Percentiles rank a stretch among this genome's conserved stretches.
phyloP scores from a whole-genome alignment of 2,797 vertebrate species.

The Amblyopsis hoosieri region DNA sequence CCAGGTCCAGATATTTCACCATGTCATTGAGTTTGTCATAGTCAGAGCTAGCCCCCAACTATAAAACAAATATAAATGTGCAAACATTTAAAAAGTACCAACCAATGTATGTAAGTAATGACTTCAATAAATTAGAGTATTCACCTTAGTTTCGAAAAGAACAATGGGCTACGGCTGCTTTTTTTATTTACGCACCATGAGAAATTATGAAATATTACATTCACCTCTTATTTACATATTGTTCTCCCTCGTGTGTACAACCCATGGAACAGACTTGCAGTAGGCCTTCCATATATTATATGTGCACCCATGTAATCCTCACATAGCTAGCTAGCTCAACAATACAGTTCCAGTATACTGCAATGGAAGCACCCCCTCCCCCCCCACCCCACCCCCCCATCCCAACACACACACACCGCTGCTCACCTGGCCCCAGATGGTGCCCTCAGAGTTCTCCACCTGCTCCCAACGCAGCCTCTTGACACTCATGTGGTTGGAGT shows the following conservation, averaged over 20 bases:
- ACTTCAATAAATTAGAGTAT: not conserved
- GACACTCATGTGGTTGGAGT: slow-evolving; percentile 96
- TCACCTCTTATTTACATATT: not conserved
- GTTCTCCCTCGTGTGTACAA: not conserved
- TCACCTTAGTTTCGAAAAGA: not conserved
- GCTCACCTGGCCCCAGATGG: slow-evolving; percentile 96
- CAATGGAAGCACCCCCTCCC: too few relatives aligned
- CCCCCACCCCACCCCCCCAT: too few relatives aligned
- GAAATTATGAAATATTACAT: too few relatives aligned
- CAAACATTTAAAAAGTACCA: not conserved
- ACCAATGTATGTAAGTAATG: not conserved
- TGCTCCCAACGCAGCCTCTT: slow-evolving; percentile 98
- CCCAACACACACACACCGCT: too few relatives aligned
- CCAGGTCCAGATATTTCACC: slow-evolving; percentile 98
- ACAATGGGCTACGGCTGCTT: too few relatives aligned
- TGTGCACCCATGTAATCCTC: too few relatives aligned
- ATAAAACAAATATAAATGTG: slow-evolving; percentile 34
- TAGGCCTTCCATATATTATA: too few relatives aligned
- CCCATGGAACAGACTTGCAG: too few relatives aligned
- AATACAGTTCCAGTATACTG: too few relatives aligned
- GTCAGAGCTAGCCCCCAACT: slow-evolving; percentile 94
- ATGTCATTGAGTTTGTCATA: slow-evolving; percentile 97
- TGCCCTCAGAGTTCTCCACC: slow-evolving; percentile 97
- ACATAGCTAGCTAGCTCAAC: too few relatives aligned
- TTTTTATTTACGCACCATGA: too few relatives aligned